Conservation (phyloP, 2,113 vertebrate genomes). For the Sardina pilchardus region DNA sequence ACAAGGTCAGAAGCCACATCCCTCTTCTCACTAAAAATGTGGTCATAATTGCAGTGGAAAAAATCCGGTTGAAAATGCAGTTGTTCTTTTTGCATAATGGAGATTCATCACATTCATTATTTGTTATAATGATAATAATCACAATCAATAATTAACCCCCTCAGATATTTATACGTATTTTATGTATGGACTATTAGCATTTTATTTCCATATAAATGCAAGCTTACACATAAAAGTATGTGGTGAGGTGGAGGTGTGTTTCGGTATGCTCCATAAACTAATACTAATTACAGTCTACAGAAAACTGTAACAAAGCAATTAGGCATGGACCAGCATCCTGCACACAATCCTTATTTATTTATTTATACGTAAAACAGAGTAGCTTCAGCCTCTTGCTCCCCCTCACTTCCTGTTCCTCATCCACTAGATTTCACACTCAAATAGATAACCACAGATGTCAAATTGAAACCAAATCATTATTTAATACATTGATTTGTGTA, state of each 20-base stretch:
- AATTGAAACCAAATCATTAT: not conserved
- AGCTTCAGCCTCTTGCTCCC: not conserved
- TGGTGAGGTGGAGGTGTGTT: not conserved
- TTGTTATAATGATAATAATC: not conserved
- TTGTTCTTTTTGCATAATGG: not conserved
- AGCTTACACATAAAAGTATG: not conserved
- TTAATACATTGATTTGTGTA: not conserved
- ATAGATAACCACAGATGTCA: not conserved
- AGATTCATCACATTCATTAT: not conserved
- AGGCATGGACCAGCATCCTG: not conserved
- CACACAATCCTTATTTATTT: not conserved
- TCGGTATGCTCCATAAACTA: not conserved
- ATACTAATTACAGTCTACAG: not conserved
- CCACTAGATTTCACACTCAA: conserved; percentile 8
- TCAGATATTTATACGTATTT: too few species aligned
- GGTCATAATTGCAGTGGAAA: not conserved
- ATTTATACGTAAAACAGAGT: not conserved
- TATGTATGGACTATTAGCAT: too few species aligned
- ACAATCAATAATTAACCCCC: too few species aligned
- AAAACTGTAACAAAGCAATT: not conserved
- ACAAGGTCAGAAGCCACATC: conserved; percentile 8
- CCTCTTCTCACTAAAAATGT: not conserved
- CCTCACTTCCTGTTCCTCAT: conserved; percentile 9
- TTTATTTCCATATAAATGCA: not conserved
- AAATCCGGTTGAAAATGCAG: not conserved